Percentiles rank a stretch among this genome's conserved stretches.
These are phyloP conservation scores for Agriopis aurantiaria DNA, from an alignment of 2,888 invertebrate species.

Conservation along the genomic window DNA sequence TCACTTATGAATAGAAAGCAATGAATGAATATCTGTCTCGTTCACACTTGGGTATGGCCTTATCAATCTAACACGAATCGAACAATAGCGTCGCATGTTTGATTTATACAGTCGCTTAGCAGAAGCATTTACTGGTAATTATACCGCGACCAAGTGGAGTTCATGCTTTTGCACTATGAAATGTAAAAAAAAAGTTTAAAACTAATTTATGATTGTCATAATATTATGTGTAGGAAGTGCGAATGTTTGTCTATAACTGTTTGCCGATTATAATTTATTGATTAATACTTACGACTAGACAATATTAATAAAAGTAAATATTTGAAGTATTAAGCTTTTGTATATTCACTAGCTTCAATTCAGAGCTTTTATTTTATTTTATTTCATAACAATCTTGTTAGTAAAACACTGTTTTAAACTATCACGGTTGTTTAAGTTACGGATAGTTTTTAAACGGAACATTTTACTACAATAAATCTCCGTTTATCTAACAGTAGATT, in stretches of 20 bases:
- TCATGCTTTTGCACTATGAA: constrained; percentile 64
- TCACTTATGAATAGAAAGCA: constrained; percentile 80
- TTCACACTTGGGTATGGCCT: constrained; percentile 84
- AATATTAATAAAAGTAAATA: neutral
- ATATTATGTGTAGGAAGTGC: neutral
- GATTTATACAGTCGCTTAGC: constrained; percentile 87
- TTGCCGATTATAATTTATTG: neutral
- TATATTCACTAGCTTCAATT: neutral
- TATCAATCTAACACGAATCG: constrained; percentile 86
- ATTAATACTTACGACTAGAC: too few species aligned
- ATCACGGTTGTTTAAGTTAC: too few species aligned
- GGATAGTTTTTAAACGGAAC: too few species aligned
- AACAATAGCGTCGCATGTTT: constrained; percentile 86
- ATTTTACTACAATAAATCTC: too few species aligned
- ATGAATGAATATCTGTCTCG: constrained; percentile 81
- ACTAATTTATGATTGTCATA: too few species aligned
- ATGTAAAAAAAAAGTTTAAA: neutral
- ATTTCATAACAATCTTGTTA: too few species aligned
- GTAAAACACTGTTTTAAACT: too few species aligned
- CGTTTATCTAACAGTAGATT: too few species aligned
- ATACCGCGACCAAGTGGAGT: constrained; percentile 71
- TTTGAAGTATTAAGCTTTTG: neutral
- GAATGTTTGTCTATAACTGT: neutral
- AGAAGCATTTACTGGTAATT: constrained; percentile 86
- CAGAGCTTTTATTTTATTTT: neutral